Evolutionary conservation across 2,888 invertebrate species (phyloP).

Genomic region (Bimastos eiseni): DNA sequence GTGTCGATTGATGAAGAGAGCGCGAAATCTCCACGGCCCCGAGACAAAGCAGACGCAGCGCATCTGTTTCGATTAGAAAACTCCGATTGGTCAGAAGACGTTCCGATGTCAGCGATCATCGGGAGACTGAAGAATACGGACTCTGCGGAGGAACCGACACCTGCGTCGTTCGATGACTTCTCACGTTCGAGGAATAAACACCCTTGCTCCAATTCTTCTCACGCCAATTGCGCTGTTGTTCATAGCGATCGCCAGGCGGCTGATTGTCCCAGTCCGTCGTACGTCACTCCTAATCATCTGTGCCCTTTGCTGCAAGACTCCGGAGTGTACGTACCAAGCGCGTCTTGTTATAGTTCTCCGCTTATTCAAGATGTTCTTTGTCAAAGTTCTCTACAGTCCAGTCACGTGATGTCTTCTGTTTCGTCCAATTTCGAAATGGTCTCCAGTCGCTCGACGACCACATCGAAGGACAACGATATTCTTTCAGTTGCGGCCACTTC

Average conservation of each 20-base stretch:
- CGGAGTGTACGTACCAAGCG: not conserved
- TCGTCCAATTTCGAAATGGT: not conserved
- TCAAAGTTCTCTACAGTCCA: not conserved
- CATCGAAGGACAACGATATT: not conserved
- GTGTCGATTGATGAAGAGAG: not conserved
- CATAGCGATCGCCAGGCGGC: not conserved
- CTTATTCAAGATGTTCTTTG: not conserved
- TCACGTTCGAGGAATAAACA: not conserved
- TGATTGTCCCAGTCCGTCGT: not conserved
- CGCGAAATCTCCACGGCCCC: not conserved
- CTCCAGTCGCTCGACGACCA: not conserved
- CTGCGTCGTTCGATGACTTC: not conserved
- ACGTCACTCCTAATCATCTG: not conserved
- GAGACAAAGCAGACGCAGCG: not conserved
- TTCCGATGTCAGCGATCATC: not conserved
- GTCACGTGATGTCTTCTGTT: not conserved
- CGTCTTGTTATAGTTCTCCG: not conserved
- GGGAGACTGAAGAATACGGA: not conserved
- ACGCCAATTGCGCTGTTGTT: not conserved
- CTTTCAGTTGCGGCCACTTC: not conserved
- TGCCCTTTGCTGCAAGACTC: not conserved
- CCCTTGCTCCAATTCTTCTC: not conserved
- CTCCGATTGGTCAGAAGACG: not conserved
- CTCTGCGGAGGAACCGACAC: not conserved
- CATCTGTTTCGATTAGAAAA: not conserved